Conservation (phyloP, 2,797 vertebrate species). For the Esox masquinongy region DNA sequence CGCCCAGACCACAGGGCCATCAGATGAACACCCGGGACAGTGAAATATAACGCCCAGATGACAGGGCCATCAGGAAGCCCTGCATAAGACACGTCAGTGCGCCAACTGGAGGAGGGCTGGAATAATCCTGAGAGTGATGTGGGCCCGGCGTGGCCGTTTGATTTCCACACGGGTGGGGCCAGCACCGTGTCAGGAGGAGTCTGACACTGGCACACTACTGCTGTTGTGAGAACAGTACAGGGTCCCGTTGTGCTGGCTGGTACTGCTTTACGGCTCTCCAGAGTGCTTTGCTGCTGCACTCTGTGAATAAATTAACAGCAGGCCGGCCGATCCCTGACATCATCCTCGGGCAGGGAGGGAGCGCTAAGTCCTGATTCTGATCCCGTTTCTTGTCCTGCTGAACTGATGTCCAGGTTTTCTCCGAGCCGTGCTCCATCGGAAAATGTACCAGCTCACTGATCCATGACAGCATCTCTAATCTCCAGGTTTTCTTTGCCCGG, state of each 20-base stretch:
- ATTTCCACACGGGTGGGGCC: neutral
- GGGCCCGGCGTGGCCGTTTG: neutral
- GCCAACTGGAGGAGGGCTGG: neutral
- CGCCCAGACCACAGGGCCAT: too few species aligned
- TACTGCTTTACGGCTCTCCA: neutral
- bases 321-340: slow-evolving; percentile 16
- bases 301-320: slow-evolving; percentile 3
- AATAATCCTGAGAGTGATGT: neutral
- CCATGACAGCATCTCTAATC: neutral
- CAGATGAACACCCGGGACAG: too few species aligned
- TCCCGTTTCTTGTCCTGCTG: neutral
- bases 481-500: neutral
- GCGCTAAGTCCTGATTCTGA: slow-evolving; percentile 1
- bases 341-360: slow-evolving; percentile 1
- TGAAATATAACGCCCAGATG: too few species aligned
- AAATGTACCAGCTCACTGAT: neutral
- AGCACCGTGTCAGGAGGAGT: neutral
- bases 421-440: neutral
- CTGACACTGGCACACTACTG: neutral
- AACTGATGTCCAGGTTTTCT: slow-evolving; percentile 4
- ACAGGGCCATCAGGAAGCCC: neutral
- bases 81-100: neutral
- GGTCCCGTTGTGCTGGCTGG: slow-evolving; percentile 1
- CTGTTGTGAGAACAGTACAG: slow-evolving; percentile 1
- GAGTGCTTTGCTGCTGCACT: slow-evolving; percentile 15